Conservation (phyloP, 2,888 invertebrate genomes). For the Drosophila aldrichi region DNA sequence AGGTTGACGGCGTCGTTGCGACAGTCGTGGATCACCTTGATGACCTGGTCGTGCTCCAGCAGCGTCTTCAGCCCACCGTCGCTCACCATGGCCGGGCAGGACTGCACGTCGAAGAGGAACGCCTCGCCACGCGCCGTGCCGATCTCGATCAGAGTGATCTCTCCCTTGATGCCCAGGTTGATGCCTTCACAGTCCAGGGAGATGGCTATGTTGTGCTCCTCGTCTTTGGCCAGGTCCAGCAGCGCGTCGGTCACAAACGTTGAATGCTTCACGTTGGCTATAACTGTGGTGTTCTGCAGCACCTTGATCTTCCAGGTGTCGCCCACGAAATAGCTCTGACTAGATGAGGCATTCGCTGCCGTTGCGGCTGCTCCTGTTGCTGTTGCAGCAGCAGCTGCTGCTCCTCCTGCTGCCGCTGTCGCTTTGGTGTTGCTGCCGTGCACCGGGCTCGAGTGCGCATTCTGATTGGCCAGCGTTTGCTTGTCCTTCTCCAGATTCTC, state of each 20-base stretch:
- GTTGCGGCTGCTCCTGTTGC: conserved; percentile 52
- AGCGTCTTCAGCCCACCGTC: conserved; percentile 92
- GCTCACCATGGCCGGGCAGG: conserved; percentile 91
- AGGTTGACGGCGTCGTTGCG: conserved; percentile 96
- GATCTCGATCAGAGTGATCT: conserved; percentile 93
- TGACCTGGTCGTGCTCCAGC: conserved; percentile 91
- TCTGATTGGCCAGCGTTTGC: conserved; percentile 81
- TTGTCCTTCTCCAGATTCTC: conserved; percentile 90
- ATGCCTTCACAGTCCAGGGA: conserved; percentile 97
- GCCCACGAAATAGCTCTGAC: conserved; percentile 86
- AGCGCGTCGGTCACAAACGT: conserved; percentile 91
- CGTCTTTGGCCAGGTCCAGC: conserved; percentile 86
- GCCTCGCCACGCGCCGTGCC: conserved; percentile 93
- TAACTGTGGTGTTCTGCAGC: conserved; percentile 92
- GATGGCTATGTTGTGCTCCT: conserved; percentile 87
- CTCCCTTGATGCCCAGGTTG: conserved; percentile 95
- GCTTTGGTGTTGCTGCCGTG: conserved; percentile 62
- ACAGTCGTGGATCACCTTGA: conserved; percentile 97
- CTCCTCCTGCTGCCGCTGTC: conserved; percentile 8
- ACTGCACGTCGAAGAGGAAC: conserved; percentile 94
- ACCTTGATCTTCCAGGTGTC: conserved; percentile 93
- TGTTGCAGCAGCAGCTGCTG: conserved; percentile 83
- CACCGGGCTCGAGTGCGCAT: conserved; percentile 82
- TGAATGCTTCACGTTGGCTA: conserved; percentile 92
- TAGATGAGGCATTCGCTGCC: conserved; percentile 75